These are phyloP conservation scores for Sphinx pinastri DNA, from an alignment of 2,888 invertebrate species.

Conservation along the genomic window DNA sequence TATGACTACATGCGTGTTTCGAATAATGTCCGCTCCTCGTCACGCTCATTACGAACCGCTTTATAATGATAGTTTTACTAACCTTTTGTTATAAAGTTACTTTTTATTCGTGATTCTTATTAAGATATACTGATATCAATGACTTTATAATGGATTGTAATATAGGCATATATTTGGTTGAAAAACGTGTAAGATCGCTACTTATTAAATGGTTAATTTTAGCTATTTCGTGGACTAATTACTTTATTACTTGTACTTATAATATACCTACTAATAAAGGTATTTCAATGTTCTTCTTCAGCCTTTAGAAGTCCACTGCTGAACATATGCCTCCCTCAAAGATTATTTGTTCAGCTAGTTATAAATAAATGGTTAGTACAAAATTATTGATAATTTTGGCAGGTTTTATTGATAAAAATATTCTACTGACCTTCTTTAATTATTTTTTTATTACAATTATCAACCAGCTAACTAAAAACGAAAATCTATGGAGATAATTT, in stretches of 20 bases:
- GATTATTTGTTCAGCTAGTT: too few species aligned
- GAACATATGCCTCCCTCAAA: too few species aligned
- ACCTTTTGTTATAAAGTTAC: constrained; percentile 1
- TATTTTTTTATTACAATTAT: too few species aligned
- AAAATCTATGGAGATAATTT: too few species aligned
- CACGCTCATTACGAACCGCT: background rate
- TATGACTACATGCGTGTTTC: background rate
- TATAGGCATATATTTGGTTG: background rate
- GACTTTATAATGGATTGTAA: background rate
- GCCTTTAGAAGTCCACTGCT: too few species aligned
- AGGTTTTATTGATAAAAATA: too few species aligned
- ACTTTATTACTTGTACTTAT: background rate
- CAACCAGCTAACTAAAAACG: too few species aligned
- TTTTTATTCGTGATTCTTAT: constrained; percentile 8
- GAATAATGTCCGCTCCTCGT: background rate
- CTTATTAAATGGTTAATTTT: background rate
- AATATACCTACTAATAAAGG: too few species aligned
- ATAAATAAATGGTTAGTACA: too few species aligned
- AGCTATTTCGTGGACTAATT: background rate
- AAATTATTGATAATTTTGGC: too few species aligned
- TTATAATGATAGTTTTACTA: constrained; percentile 8
- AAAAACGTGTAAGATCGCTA: background rate
- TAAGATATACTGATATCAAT: constrained; percentile 5
- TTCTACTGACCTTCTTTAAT: too few species aligned
- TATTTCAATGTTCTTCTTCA: too few species aligned